phyloP scores from a whole-genome alignment of 2,113 vertebrate species.

The Haemorhous mexicanus region DNA sequence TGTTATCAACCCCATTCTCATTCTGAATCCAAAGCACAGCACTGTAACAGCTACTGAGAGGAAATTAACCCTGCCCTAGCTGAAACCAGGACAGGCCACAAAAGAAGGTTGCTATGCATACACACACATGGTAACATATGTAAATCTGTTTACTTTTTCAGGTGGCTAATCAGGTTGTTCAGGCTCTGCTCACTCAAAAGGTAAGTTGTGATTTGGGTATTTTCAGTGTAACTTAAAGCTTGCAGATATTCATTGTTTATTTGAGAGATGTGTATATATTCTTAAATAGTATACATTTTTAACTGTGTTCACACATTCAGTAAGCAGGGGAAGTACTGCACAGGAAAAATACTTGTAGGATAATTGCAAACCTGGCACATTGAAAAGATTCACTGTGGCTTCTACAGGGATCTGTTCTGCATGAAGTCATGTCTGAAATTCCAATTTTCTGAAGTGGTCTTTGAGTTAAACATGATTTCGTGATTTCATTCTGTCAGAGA shows the following conservation, averaged over 20 bases:
- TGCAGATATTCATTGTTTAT: neutral
- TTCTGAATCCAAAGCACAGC: neutral
- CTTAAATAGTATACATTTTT: neutral
- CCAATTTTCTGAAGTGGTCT: neutral
- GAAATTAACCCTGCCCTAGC: neutral
- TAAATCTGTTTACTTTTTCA: slow-evolving; percentile 45
- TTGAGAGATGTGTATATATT: neutral
- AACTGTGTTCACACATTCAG: neutral
- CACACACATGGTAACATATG: neutral
- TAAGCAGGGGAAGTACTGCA: neutral
- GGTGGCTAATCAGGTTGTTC: slow-evolving; percentile 95
- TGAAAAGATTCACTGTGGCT: neutral
- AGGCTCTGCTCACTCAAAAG: slow-evolving; percentile 94
- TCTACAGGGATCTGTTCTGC: neutral
- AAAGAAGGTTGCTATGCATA: neutral
- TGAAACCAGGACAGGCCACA: neutral
- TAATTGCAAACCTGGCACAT: neutral
- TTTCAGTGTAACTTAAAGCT: neutral
- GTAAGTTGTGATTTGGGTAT: slow-evolving; percentile 63
- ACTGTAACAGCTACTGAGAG: neutral
- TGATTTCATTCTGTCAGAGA: neutral
- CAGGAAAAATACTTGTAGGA: neutral
- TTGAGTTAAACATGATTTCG: neutral
- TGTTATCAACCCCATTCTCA: neutral
- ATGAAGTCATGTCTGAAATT: neutral